Evolutionary conservation across 2,888 invertebrate species (phyloP), one percentile per base, ranked within the genome.

Genomic region (Epistrophe grossulariae): DNA sequence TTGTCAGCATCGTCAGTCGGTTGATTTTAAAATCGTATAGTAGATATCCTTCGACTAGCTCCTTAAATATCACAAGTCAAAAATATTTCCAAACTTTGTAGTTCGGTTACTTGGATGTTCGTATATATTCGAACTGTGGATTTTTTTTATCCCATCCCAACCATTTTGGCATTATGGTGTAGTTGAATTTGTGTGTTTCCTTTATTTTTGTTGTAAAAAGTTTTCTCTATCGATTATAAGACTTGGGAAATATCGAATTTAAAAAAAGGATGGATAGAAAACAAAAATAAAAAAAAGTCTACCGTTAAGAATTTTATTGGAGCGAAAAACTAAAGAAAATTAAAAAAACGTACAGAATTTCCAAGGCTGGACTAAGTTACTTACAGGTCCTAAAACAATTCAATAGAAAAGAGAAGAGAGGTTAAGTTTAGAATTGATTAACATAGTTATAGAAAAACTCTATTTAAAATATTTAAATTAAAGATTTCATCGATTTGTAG

Each of bases 191-290:
- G 3, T 15, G 4, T n/a, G 6, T 57, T 45, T 19, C 4, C 1
- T 28, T 31, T 48, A 15, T 9, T 57, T 15, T 60, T 38, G 4
- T 62, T 70, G 19, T 19, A 15, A 13, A 52, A 81, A 80, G 68
- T 76, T 81, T 77, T 50, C 55, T 24, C 19, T 40, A 81, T 81
- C 81, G 84, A 81, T 84, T 84, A 72, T 66, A 76, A 72, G 59
- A 52, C 19, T 31, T 19, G 17, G 62, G 59, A 81, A 48, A 60
- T 72, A 80, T 80, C 72, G 68, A 84, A 73, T 59, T 77, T 10
- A 24, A 76, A 24, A 76, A 80, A 71, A 72, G 64, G 64, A 35
- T 52, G 48, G 71, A 64, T 31, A 11, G 31, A 31, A 64, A 38
- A 38, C 10, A 48, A 11, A 28, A 45, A 66, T 19, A 71, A 71